These are phyloP conservation scores for Myrmecophaga tridactyla DNA, from an alignment of 2,113 vertebrate species.

Conservation along the genomic window DNA sequence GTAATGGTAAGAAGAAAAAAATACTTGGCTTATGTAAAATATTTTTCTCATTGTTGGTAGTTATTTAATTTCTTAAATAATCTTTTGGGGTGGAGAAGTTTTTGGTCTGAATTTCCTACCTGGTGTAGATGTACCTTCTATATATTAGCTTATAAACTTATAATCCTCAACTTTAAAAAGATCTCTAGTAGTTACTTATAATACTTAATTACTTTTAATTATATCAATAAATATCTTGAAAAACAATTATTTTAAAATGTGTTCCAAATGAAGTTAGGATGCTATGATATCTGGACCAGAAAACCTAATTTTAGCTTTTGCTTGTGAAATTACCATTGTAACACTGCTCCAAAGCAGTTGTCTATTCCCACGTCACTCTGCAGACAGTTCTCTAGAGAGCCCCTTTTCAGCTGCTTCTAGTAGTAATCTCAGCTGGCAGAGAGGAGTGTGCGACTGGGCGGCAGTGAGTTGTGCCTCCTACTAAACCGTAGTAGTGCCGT, in stretches of 20 bases:
- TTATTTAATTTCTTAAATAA: not conserved
- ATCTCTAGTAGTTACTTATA: not conserved
- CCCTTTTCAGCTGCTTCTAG: not conserved
- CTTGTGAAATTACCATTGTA: not conserved
- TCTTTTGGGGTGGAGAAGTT: not conserved
- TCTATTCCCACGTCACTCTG: not conserved
- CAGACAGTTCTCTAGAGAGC: not conserved
- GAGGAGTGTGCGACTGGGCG: not conserved
- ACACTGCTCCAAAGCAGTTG: not conserved
- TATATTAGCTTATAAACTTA: not conserved
- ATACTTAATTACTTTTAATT: constrained; percentile 24
- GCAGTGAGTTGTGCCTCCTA: not conserved
- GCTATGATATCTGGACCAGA: not conserved
- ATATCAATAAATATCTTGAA: not conserved
- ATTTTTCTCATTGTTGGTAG: not conserved
- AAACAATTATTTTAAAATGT: not conserved
- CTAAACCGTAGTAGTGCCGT: not conserved
- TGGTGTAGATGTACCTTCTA: not conserved
- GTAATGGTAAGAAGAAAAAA: not conserved
- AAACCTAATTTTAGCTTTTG: not conserved
- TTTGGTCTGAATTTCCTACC: not conserved
- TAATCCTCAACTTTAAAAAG: constrained; percentile 16
- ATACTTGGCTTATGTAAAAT: not conserved
- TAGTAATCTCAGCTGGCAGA: not conserved
- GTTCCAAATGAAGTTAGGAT: not conserved